Evolutionary conservation across 1,140 invertebrate genomes (phyloP), one percentile per base, ranked within the genome.

Genomic region (Scaptomyza hsui): DNA sequence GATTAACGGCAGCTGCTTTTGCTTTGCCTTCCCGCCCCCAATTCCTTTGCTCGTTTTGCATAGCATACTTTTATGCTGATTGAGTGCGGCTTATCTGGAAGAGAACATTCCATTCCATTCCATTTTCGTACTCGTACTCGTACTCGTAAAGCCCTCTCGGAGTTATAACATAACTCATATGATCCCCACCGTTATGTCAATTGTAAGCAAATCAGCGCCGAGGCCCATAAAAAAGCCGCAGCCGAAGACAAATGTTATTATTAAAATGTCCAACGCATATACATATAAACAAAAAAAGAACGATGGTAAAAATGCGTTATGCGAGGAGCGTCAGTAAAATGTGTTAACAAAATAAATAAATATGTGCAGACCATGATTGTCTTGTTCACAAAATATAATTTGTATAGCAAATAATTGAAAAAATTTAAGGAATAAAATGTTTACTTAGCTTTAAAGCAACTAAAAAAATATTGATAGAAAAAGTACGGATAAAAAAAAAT

Each of bases 121-220:
- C 44, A 24, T 24, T 47, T n/a, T 12, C 52, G 35, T 29, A 9
- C 61, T 57, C 26, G 45, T 37, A 57, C n/a, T 12, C 52, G 35
- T 29, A 9, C 61, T 57, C 26, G 45, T 37, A 57, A 81, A 82
- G 69, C 62, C 68, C 57, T 26, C 39, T 42, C 24, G 42, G 57
- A 64, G 72, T 69, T 75, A 68, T 74, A 72, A 69, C 74, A 86
- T 86, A 85, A 86, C 82, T 86, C 81, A 85, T 77, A 72, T 65
- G 72, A 73, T 74, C 72, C 47, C 56, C 68, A 42, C 13, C 73
- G 73, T 85, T 85, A 88, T 85, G 81, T 85, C 81, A 85, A 86
- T 85, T 86, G 81, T 85, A 85, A 86, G 81, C 81, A 85, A 85
- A 85, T 85, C 81, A 85, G 81, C 81, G 77, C 82, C 49, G 47